phyloP scores from a whole-genome alignment of 2,888 invertebrate genomes.

The Caenorhabditis imperialis region DNA sequence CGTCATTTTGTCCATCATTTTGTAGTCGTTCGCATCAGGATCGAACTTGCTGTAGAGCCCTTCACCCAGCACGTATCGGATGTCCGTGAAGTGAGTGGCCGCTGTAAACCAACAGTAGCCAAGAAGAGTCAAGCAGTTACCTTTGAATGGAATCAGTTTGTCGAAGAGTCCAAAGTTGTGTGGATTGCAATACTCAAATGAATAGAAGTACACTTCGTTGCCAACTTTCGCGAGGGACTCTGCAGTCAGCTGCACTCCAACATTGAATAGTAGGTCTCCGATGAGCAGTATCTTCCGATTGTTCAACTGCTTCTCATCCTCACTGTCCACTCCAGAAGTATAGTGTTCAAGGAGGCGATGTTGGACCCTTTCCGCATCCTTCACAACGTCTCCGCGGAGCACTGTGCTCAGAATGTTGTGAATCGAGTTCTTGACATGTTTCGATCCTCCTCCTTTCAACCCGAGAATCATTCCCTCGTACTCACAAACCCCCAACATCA shows the following conservation, averaged over 20 bases:
- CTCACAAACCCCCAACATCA: slow-evolving; percentile 58
- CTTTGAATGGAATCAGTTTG: slow-evolving; percentile 6
- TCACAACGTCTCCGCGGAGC: not conserved
- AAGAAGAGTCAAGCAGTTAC: not conserved
- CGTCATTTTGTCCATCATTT: slow-evolving; percentile 63
- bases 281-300: slow-evolving; percentile 24
- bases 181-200: slow-evolving; percentile 58
- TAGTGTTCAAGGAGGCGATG: not conserved
- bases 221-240: slow-evolving; percentile 30
- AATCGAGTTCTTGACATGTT: slow-evolving; percentile 4
- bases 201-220: slow-evolving; percentile 55
- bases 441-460: not conserved
- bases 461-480: slow-evolving; percentile 56
- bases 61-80: slow-evolving; percentile 65
- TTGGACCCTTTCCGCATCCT: not conserved
- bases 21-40: slow-evolving; percentile 55
- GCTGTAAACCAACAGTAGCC: too few species aligned
- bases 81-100: slow-evolving; percentile 60
- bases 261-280: slow-evolving; percentile 42
- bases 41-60: slow-evolving; percentile 61
- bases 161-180: slow-evolving; percentile 40
- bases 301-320: not conserved
- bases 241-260: slow-evolving; percentile 31
- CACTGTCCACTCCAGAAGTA: not conserved
- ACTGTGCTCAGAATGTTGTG: slow-evolving; percentile 11